Percentiles rank a stretch among this genome's conserved stretches.
These are phyloP conservation scores for Sternotherus odoratus DNA, from an alignment of 2,797 vertebrate species.

Conservation along the genomic window DNA sequence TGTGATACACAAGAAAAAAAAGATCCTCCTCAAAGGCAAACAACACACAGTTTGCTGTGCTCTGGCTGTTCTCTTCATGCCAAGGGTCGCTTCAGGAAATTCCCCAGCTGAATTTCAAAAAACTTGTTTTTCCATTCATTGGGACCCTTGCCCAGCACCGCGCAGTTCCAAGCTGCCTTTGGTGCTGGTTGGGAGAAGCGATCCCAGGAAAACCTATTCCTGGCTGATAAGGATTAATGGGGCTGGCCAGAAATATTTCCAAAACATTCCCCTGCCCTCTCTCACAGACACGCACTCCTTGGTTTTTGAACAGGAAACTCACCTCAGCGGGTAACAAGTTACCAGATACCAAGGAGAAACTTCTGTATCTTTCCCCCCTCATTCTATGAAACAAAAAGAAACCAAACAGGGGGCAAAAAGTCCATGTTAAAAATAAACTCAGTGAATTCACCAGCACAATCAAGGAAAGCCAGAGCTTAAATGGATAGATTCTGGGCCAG, in stretches of 20 bases:
- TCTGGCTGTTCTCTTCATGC: not conserved
- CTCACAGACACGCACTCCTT: not conserved
- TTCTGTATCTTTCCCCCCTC: conserved; percentile 5
- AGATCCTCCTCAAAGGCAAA: conserved; percentile 37
- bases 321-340: conserved; percentile 59
- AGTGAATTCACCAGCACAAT: conserved; percentile 33
- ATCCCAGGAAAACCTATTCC: conserved; percentile 48
- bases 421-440: conserved; percentile 45
- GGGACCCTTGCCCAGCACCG: conserved; percentile 38
- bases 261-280: not conserved
- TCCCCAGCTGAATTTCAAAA: conserved; percentile 41
- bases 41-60: not conserved
- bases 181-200: conserved; percentile 35
- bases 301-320: conserved; percentile 66
- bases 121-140: conserved; percentile 46
- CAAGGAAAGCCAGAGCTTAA: not conserved
- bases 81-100: conserved; percentile 65
- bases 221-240: conserved; percentile 1
- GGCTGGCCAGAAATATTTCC: not conserved
- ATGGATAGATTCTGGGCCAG: not conserved
- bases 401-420: not conserved
- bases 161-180: conserved; percentile 20
- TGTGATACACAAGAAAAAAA: not conserved
- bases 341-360: conserved; percentile 41
- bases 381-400: not conserved